Percentiles rank a stretch among this genome's conserved stretches.
These are phyloP conservation scores for Polydrusus pterygomalis DNA, from an alignment of 2,888 invertebrate genomes.

Conservation along the genomic window DNA sequence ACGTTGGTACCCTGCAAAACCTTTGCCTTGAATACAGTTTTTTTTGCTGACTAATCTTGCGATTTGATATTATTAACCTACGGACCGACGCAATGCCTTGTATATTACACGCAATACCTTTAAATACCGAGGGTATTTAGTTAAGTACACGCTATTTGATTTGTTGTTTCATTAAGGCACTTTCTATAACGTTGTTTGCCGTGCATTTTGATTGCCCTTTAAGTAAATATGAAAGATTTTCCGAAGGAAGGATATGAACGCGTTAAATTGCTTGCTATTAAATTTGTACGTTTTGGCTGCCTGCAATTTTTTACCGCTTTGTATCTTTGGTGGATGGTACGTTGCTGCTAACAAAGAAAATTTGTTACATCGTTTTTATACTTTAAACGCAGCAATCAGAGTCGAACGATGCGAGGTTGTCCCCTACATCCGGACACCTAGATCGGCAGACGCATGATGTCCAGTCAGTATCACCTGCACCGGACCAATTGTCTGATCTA, in stretches of 20 bases:
- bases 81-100: no score
- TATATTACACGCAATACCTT: neutral
- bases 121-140: neutral
- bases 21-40: neutral
- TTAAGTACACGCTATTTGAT: no score
- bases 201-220: neutral
- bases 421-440: neutral
- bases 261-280: neutral
- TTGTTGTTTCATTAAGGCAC: neutral
- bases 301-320: neutral
- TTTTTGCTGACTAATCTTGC: no score
- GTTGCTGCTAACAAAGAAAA: neutral
- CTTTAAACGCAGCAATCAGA: conserved; percentile 4
- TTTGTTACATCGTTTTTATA: neutral
- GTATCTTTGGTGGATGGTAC: neutral
- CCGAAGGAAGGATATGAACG: neutral
- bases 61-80: no score
- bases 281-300: neutral
- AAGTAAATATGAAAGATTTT: neutral
- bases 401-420: neutral
- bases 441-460: neutral
- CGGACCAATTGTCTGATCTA: conserved; percentile 11
- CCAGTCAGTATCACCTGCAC: conserved; percentile 18
- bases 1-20: neutral
- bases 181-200: neutral